Base-by-base conservation (phyloP, 2,113 vertebrate species). In the Hiodon alosoides region DNA sequence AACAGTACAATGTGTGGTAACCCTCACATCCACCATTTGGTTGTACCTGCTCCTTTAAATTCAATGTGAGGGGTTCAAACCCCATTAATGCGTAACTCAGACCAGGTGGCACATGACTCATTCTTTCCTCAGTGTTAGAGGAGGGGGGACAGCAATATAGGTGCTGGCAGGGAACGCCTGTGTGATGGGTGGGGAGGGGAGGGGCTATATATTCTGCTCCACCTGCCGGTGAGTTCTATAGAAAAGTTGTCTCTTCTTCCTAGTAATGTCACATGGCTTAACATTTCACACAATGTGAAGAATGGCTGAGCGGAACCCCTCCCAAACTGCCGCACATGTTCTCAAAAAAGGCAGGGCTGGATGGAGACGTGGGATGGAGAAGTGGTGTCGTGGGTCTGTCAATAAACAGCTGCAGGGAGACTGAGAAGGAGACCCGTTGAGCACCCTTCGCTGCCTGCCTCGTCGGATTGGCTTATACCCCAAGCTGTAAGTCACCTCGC, bases 201-300 rank as follows among this genome's bases (percentile, higher is more conserved):
- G 51, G 58, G 58, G 62, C 8, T 69, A 69, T 71, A 72, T n/a
- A 69, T 64, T 72, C 50, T 48, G 68, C 72, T 71, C 51, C 76
- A 79, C 75, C 78, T 74, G 68, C 78, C 75, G 51, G 61, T 17
- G 1, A 74, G 70, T 68, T 75, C 58, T 57, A 16, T 62, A 75
- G 57, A 72, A 74, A 54, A n/a, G 77, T 72, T 73, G 77, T 76
- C 55, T 71, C 67, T 71, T 61, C 53, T 66, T 76, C 72, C 62
- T 77, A 59, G 70, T 14, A 78, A 64, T 76, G 70, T 73, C 67
- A 76, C 64, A 57, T 60, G 61, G 74, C 70, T 65, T 60, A 71
- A 66, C 62, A 69, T 71, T 60, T 59, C 5, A 58, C 68, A 66
- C 67, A 62, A 51, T 69, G 78, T 61, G 51, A 72, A 73, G 72